Conservation (phyloP, 2,888 invertebrate genomes). For the Ectemnius cavifrons region DNA sequence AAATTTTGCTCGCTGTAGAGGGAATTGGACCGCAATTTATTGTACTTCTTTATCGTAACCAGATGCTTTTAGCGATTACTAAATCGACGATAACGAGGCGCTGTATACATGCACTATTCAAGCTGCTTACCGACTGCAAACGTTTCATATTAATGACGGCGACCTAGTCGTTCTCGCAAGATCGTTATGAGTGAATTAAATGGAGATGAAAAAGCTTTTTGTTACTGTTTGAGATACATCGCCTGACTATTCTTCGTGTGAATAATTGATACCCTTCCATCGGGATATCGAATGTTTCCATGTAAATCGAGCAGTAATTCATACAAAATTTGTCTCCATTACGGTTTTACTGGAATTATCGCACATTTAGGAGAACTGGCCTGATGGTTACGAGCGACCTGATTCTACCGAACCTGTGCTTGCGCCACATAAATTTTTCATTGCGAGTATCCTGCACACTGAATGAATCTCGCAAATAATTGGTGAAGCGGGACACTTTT, state of each 20-base stretch:
- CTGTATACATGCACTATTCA: conserved; percentile 13
- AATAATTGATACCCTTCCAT: background rate
- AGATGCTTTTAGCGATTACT: conserved; percentile 14
- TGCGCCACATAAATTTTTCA: background rate
- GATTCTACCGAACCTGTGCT: background rate
- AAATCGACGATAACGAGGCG: conserved; percentile 31
- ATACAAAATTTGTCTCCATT: conserved; percentile 22
- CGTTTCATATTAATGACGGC: conserved; percentile 33
- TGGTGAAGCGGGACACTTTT: no score
- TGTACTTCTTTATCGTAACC: background rate
- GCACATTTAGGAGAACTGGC: conserved; percentile 11
- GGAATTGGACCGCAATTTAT: conserved; percentile 25
- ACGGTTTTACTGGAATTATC: conserved; percentile 12
- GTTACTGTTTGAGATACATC: background rate
- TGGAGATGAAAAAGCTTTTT: conserved; percentile 6
- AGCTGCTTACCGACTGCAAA: conserved; percentile 12
- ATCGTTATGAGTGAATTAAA: conserved; percentile 25
- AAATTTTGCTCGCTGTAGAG: background rate
- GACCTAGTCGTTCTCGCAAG: background rate
- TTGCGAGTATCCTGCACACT: no score
- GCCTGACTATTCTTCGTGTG: background rate
- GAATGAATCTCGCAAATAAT: no score
- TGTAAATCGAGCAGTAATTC: background rate
- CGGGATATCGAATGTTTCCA: background rate
- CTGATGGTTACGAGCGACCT: background rate